These are phyloP conservation scores for Holothuria glaberrima DNA, from an alignment of 35 echinoderm and acorn worm species.

Conservation along the genomic window DNA sequence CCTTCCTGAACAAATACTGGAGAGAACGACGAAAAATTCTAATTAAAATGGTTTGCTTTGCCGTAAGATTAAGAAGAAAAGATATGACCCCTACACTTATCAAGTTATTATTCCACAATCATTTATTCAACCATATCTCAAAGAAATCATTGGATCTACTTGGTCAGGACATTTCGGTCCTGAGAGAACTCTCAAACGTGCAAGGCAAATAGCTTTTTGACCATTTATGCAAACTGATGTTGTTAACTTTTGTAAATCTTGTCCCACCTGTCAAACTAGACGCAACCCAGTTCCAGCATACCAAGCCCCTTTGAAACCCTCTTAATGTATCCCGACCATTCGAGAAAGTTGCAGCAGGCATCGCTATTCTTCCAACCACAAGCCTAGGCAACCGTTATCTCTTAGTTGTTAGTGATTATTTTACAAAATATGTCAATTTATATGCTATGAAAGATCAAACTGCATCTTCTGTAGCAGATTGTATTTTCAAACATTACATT, in stretches of 20 bases:
- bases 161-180: background rate
- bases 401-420: too few species aligned
- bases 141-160: background rate
- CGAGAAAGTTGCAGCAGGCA: conserved; percentile 12
- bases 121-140: background rate
- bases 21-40: too few species aligned
- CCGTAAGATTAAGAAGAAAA: too few species aligned
- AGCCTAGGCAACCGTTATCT: background rate
- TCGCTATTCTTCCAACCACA: conserved; percentile 54
- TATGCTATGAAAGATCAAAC: too few species aligned
- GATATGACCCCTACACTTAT: too few species aligned
- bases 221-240: conserved; percentile 18
- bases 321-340: background rate
- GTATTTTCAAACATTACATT: background rate
- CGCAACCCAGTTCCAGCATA: background rate
- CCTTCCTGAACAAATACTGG: too few species aligned
- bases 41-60: too few species aligned
- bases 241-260: background rate
- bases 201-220: background rate
- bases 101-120: background rate
- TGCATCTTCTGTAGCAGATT: too few species aligned
- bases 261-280: background rate
- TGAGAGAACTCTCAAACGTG: background rate
- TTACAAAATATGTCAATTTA: too few species aligned
- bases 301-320: background rate